Percentiles rank a stretch among this genome's conserved stretches.
phyloP scores from a whole-genome alignment of 2,113 vertebrate genomes.

The Eublepharis macularius region DNA sequence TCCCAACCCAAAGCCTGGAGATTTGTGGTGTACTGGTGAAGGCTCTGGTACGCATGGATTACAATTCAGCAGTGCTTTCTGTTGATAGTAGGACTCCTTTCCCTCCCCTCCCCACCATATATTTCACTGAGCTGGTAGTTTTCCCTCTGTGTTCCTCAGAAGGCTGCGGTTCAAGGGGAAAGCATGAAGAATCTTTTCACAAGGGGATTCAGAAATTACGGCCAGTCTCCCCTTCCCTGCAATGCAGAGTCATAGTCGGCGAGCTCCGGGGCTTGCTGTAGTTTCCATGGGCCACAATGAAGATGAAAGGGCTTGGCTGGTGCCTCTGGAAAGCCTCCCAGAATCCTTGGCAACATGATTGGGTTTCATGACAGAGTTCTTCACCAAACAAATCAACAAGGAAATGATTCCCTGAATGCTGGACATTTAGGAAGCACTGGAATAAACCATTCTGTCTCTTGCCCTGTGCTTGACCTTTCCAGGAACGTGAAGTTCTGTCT shows the following conservation, averaged over 20 bases:
- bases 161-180: too few relatives aligned
- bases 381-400: not conserved
- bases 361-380: not conserved
- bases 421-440: not conserved
- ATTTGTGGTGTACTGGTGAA: too few relatives aligned
- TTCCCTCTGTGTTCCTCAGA: too few relatives aligned
- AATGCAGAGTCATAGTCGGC: not conserved
- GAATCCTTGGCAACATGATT: not conserved
- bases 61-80: not conserved
- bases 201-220: too few relatives aligned
- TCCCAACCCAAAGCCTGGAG: too few relatives aligned
- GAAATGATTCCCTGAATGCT: not conserved
- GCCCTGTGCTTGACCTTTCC: not conserved
- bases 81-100: not conserved
- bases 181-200: not conserved
- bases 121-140: not conserved
- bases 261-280: not conserved
- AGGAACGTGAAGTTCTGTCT: not conserved
- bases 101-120: not conserved
- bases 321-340: not conserved
- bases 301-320: not conserved
- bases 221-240: not conserved
- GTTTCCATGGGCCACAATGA: not conserved
- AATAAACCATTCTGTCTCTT: not conserved
- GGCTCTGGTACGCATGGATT: too few relatives aligned